These are phyloP conservation scores for Agonopterix heracliana DNA, from an alignment of 2,888 invertebrate species.

Conservation along the genomic window DNA sequence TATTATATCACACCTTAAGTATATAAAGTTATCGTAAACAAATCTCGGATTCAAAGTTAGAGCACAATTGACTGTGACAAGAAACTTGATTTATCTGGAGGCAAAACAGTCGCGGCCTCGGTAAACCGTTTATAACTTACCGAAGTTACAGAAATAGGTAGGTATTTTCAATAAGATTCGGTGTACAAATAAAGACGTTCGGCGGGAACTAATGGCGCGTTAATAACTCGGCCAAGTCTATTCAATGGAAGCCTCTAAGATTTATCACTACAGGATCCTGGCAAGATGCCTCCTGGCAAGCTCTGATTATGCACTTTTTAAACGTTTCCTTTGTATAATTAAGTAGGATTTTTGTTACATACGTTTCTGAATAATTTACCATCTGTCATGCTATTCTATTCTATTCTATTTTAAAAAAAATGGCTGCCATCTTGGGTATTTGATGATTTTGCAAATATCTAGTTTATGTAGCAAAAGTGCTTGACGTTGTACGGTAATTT, in stretches of 20 bases:
- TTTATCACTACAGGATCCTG: conserved; percentile 70
- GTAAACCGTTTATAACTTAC: conserved; percentile 2
- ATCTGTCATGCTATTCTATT: too few relatives aligned
- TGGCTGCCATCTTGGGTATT: too few relatives aligned
- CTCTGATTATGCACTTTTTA: conserved; percentile 60
- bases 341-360: too few relatives aligned
- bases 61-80: conserved; percentile 22
- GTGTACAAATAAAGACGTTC: conserved; percentile 64
- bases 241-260: conserved; percentile 63
- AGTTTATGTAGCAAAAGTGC: too few relatives aligned
- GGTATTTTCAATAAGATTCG: conserved; percentile 31
- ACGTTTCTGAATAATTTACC: too few relatives aligned
- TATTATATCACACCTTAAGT: too few relatives aligned
- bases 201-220: conserved; percentile 64
- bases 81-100: conserved; percentile 32
- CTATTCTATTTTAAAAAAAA: too few relatives aligned
- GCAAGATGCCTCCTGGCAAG: conserved; percentile 70
- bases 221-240: conserved; percentile 68
- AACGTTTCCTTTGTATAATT: conserved; percentile 14
- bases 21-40: too few relatives aligned
- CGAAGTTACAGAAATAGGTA: conserved; percentile 4
- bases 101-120: conserved; percentile 19
- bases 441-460: too few relatives aligned
- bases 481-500: too few relatives aligned
- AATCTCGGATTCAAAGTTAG: not conserved